These are phyloP conservation scores for Vannuccia rotundouncinata DNA, from an alignment of 2,888 invertebrate species.

Conservation along the genomic window DNA sequence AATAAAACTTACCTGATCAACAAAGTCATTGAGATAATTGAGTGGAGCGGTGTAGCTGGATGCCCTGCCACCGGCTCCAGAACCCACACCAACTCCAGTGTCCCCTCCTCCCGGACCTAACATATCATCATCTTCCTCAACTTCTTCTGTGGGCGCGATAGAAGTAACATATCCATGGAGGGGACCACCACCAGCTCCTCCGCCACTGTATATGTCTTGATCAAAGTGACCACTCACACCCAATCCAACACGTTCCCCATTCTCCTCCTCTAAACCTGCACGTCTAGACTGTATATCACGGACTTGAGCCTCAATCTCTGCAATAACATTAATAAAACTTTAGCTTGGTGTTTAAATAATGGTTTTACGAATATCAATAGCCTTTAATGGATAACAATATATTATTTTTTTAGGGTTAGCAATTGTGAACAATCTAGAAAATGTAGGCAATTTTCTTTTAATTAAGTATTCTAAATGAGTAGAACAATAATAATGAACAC, in stretches of 20 bases:
- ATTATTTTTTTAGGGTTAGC: too few species aligned
- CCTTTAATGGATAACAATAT: too few species aligned
- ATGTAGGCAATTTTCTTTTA: too few species aligned
- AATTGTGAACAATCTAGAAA: too few species aligned
- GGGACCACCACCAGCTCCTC: conserved; percentile 68
- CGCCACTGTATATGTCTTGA: conserved; percentile 71
- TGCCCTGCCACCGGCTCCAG: neutral
- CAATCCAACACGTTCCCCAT: conserved; percentile 64
- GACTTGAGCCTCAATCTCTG: conserved; percentile 93
- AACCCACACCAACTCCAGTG: neutral
- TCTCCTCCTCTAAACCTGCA: conserved; percentile 62
- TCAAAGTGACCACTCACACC: conserved; percentile 81
- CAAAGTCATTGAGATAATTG: conserved; percentile 27
- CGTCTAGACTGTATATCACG: conserved; percentile 80
- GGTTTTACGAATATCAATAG: too few species aligned
- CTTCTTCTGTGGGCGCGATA: conserved; percentile 90
- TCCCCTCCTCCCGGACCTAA: neutral
- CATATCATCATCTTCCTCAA: conserved; percentile 61
- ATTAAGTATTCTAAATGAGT: too few species aligned
- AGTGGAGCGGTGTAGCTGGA: neutral
- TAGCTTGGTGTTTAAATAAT: too few species aligned
- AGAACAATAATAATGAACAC: too few species aligned
- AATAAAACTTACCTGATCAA: conserved; percentile 19
- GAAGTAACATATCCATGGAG: conserved; percentile 91
- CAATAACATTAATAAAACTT: too few species aligned